phyloP scores from a whole-genome alignment of 2,113 vertebrate genomes.

The Malurus cyaneus region DNA sequence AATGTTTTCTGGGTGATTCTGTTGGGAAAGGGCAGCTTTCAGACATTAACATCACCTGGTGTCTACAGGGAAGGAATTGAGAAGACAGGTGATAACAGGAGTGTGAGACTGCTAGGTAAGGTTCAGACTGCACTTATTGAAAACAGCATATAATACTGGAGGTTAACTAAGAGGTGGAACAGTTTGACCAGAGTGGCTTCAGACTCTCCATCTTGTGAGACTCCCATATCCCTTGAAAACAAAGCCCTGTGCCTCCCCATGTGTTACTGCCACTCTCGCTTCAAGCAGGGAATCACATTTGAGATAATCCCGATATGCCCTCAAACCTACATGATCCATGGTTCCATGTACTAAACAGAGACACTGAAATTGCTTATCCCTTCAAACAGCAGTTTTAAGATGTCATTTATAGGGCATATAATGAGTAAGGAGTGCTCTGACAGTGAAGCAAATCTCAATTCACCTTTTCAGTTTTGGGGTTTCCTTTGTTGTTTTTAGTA shows the following conservation, averaged over 20 bases:
- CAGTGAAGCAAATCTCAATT: not conserved
- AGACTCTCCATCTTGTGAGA: not conserved
- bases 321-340: not conserved
- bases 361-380: not conserved
- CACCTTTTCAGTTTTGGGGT: not conserved
- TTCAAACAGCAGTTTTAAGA: not conserved
- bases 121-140: not conserved
- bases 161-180: not conserved
- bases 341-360: not conserved
- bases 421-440: not conserved
- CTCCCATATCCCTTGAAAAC: rapidly evolving
- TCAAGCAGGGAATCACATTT: rapidly evolving
- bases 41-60: not conserved
- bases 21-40: rapidly evolving
- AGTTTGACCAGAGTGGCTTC: not conserved
- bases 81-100: rapidly evolving
- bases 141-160: not conserved
- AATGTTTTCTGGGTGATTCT: not conserved
- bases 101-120: not conserved
- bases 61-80: not conserved
- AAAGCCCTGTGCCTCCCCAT: rapidly evolving
- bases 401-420: not conserved
- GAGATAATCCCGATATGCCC: rapidly evolving
- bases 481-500: not conserved
- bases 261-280: not conserved